These are phyloP conservation scores for Cotesia typhae DNA, from an alignment of 1,140 invertebrate species.

Conservation along the genomic window DNA sequence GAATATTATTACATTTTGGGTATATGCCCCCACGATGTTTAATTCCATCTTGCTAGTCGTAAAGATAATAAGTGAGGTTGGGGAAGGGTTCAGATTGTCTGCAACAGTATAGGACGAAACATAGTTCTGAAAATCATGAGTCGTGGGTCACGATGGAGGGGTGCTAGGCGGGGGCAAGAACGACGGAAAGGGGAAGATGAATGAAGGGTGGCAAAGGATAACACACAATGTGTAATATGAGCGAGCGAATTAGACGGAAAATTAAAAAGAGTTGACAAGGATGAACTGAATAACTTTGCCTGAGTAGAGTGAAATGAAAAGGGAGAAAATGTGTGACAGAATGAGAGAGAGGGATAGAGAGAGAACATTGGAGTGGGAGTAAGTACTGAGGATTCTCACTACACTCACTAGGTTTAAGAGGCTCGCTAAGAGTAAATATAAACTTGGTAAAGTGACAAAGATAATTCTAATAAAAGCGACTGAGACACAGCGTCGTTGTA, in stretches of 20 bases:
- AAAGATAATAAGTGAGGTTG: constrained; percentile 67
- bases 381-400: constrained; percentile 9
- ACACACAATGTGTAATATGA: constrained; percentile 8
- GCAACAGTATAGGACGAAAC: constrained; percentile 15
- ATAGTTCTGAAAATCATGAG: constrained; percentile 44
- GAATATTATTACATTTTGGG: constrained; percentile 67
- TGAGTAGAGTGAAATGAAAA: constrained; percentile 1
- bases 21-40: constrained; percentile 59
- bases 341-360: background rate
- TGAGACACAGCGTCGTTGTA: constrained; percentile 54
- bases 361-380: background rate
- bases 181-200: background rate
- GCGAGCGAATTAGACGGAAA: background rate
- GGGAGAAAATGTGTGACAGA: background rate
- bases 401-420: constrained; percentile 28
- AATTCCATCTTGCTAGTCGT: constrained; percentile 66
- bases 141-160: constrained; percentile 38
- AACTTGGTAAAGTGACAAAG: constrained; percentile 67
- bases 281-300: constrained; percentile 18
- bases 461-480: constrained; percentile 68
- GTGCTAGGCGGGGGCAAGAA: constrained; percentile 1
- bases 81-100: constrained; percentile 30
- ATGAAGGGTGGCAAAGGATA: background rate
- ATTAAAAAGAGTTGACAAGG: background rate
- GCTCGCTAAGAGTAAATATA: constrained; percentile 63